Conservation (phyloP, 2,797 vertebrate species). For the Anisognathus igniventris region DNA sequence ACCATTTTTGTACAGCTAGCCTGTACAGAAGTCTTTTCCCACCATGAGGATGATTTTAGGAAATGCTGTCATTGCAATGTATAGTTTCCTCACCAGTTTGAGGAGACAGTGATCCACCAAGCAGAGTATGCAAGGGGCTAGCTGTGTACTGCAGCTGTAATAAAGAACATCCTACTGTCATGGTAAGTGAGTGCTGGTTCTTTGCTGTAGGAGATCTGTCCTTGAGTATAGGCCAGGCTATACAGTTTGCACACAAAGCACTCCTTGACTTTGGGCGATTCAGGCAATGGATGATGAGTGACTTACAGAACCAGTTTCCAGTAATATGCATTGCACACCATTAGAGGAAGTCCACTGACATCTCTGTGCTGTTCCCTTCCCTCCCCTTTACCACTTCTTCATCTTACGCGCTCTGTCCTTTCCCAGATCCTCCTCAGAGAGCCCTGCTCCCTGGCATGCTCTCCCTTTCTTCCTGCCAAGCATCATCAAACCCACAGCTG, state of each 20-base stretch:
- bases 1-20: neutral
- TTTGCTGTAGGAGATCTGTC: neutral
- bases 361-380: neutral
- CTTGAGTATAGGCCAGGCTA: neutral
- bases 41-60: neutral
- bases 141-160: neutral
- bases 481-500: accelerated
- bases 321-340: neutral
- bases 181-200: neutral
- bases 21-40: neutral
- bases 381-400: neutral
- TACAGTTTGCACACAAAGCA: neutral
- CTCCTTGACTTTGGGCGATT: neutral
- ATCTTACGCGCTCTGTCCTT: neutral
- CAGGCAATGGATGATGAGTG: neutral
- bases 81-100: neutral
- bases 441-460: neutral
- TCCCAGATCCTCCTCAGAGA: neutral
- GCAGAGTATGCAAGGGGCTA: neutral
- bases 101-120: neutral
- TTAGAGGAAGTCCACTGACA: constrained; percentile 48
- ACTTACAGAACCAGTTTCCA: constrained; percentile 40
- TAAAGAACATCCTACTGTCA: neutral
- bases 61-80: neutral
- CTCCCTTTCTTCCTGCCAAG: neutral